Evolutionary conservation across 1,140 invertebrate species (phyloP).

Genomic region (Cheumatopsyche charites): DNA sequence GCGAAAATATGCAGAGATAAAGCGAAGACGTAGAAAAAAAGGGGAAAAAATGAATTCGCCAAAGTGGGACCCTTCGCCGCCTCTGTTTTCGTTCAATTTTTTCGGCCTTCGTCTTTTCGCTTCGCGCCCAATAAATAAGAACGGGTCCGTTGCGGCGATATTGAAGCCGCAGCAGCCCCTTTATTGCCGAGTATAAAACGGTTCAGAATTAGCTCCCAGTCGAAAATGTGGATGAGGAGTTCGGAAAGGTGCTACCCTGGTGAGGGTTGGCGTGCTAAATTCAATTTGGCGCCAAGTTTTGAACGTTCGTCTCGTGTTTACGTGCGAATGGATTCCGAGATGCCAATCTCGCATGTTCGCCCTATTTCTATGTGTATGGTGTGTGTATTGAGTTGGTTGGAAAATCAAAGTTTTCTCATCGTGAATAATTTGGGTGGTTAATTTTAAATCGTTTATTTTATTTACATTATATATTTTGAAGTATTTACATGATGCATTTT

Average conservation of each 20-base stretch:
- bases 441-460: constrained; percentile 3
- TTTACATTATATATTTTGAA: not conserved
- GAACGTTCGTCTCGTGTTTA: no score
- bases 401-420: no score
- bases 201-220: constrained; percentile 10
- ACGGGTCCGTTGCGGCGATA: not conserved
- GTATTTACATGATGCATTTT: constrained; percentile 2
- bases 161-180: not conserved
- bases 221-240: not conserved
- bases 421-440: no score
- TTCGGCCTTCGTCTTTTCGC: constrained; percentile 7
- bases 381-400: no score
- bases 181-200: constrained; percentile 10
- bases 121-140: constrained; percentile 14
- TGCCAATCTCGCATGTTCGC: no score
- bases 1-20: no score
- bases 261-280: not conserved
- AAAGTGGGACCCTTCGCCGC: not conserved
- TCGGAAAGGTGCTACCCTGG: no score
- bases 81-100: not conserved
- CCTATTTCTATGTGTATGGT: no score
- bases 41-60: no score
- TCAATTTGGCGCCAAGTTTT: not conserved
- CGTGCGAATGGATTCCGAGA: no score
- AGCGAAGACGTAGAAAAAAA: no score